Base-by-base conservation (phyloP, 2,888 invertebrate species). In the Lissocephala sabroskyi region DNA sequence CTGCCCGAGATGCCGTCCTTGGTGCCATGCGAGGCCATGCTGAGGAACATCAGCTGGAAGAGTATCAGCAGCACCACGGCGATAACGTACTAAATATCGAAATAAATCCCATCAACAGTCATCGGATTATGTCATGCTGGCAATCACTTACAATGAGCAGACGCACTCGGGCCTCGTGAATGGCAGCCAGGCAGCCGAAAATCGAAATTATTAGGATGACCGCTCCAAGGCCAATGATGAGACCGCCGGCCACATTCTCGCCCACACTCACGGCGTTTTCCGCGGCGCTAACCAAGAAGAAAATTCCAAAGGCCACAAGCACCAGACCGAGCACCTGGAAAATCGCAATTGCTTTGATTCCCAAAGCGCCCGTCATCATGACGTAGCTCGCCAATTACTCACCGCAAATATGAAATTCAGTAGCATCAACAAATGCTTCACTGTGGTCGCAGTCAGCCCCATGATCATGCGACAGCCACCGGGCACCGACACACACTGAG, bases 1-100 rank as follows among this genome's bases (percentile, higher is more conserved):
- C 81, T 79, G 35, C 78, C 81, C 37, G 80, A 65, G 6, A 81
- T 57, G 32, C 81, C 81, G 48, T 81, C 81, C 50, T 73, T 61
- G 2, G 79, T 77, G 43, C 81, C 82, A 13, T 77, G 79, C 1
- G 80, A 78, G 2, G 80, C 65, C 82, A 82, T 81, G 59, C 79
- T 74, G n/a, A 73, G 65, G 57, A 82, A 62, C 36, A 81, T 55
- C 28, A 81, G 56, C 49, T 81, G 78, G 16, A 56, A 51, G 17
- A 82, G 54, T 49, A 82, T 64, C 45, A 81, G 23, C 32, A 79
- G 36, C 4, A 60, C 54, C 42, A 81, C 57, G 1, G 59, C 53
- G 4, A 66, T 46, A 6, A 79, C 49, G 30, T 73, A 81, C 81
- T 81, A 17, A 18, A 36, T 1, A 36, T 16, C 28, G 37, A 51